Evolutionary conservation across 1,140 invertebrate species (phyloP).

Genomic region (Magallana angulata): DNA sequence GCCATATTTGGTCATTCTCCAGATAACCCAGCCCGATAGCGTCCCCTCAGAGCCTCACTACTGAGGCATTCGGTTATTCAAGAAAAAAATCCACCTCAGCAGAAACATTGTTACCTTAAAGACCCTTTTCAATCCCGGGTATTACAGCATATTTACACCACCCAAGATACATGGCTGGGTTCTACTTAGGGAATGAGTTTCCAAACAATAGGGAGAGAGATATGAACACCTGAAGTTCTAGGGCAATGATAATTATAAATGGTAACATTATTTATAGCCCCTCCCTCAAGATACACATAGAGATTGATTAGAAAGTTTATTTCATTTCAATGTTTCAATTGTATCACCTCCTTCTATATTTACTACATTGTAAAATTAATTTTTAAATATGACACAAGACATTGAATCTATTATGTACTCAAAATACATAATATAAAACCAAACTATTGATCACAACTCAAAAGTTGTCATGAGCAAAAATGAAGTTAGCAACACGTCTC

Average conservation of each 20-base stretch:
- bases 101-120: slow-evolving; percentile 7
- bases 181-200: neutral
- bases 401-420: too few relatives aligned
- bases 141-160: neutral
- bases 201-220: neutral
- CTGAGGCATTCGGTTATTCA: slow-evolving; percentile 4
- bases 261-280: neutral
- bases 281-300: neutral
- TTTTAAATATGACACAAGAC: too few relatives aligned
- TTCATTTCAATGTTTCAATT: too few relatives aligned
- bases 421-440: too few relatives aligned
- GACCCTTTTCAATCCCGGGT: neutral
- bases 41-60: neutral
- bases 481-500: neutral
- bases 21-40: slow-evolving; percentile 21
- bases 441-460: neutral
- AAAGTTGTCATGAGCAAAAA: neutral
- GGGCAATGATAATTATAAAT: neutral
- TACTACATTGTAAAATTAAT: too few relatives aligned
- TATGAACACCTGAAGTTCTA: neutral
- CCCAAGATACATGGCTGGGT: neutral
- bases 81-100: neutral
- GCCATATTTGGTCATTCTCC: slow-evolving; percentile 28
- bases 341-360: too few relatives aligned
- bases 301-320: neutral